Evolutionary conservation across 2,113 vertebrate genomes (phyloP).

Genomic region (Albula glossodonta): DNA sequence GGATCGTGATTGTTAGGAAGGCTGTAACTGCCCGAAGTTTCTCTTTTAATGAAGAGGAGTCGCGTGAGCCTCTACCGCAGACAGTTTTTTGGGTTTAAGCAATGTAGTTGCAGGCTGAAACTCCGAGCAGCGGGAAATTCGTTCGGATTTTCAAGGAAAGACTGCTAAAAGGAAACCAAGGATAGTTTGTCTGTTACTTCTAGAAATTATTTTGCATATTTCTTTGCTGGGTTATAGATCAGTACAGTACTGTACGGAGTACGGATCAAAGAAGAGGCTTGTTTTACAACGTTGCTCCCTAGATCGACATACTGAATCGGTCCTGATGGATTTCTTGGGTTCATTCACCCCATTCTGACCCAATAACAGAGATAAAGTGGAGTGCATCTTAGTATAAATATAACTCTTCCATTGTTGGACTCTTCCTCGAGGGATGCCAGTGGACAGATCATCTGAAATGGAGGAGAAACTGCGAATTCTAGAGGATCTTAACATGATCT

Average conservation of each 20-base stretch:
- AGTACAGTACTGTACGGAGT: background rate
- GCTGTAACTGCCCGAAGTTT: conserved; percentile 28
- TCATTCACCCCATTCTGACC: background rate
- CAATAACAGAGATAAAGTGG: background rate
- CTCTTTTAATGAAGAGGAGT: background rate
- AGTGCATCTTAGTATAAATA: background rate
- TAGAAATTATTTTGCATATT: background rate
- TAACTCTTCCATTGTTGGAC: conserved; percentile 14
- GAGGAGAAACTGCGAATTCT: conserved; percentile 88
- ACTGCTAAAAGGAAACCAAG: background rate
- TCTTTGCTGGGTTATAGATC: background rate
- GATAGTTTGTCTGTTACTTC: background rate
- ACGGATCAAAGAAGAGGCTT: background rate
- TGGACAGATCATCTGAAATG: conserved; percentile 74
- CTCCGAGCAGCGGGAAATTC: background rate
- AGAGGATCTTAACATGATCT: conserved; percentile 94
- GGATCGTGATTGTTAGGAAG: conserved; percentile 27
- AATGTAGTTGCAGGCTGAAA: background rate
- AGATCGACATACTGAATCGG: background rate
- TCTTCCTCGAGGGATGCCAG: conserved; percentile 61
- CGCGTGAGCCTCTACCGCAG: background rate
- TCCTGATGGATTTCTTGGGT: conserved; percentile 7
- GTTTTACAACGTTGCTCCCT: background rate
- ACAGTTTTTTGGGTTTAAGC: background rate
- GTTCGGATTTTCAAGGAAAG: background rate